Conservation (phyloP, 2,888 invertebrate species). For the Ariolimax columbianus region DNA sequence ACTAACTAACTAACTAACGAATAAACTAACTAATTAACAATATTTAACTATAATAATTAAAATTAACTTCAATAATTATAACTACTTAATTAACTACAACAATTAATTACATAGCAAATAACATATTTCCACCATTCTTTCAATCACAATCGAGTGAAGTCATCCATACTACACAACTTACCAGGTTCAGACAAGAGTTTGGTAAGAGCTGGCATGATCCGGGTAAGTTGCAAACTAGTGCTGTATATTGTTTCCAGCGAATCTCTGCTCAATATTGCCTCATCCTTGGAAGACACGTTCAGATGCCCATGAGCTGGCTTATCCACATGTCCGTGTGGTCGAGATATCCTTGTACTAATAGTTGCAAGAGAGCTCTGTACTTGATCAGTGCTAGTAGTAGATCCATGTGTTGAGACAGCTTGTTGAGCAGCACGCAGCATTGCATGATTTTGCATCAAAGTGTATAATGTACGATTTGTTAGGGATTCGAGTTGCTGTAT, state of each 20-base stretch:
- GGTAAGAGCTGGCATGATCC: constrained; percentile 69
- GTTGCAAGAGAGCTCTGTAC: not conserved
- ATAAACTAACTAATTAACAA: too few relatives aligned
- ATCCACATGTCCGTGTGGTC: not conserved
- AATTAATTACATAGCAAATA: not conserved
- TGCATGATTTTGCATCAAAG: constrained; percentile 34
- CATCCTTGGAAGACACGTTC: constrained; percentile 4
- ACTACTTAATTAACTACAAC: not conserved
- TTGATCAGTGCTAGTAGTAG: not conserved
- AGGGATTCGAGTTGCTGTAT: constrained; percentile 65
- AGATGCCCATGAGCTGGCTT: not conserved
- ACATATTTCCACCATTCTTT: not conserved
- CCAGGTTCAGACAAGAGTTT: constrained; percentile 70
- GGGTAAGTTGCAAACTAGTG: constrained; percentile 62
- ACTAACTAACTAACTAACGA: too few relatives aligned
- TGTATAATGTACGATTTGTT: constrained; percentile 61
- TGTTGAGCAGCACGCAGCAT: not conserved
- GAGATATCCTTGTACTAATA: not conserved
- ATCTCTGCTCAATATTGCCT: constrained; percentile 19
- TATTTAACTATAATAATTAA: not conserved
- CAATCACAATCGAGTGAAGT: not conserved
- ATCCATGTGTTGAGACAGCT: not conserved
- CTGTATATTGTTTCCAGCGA: constrained; percentile 61
- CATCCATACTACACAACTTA: constrained; percentile 49
- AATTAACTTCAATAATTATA: not conserved